Conservation (phyloP, 2,888 invertebrate species). For the Yponomeuta cagnagella region DNA sequence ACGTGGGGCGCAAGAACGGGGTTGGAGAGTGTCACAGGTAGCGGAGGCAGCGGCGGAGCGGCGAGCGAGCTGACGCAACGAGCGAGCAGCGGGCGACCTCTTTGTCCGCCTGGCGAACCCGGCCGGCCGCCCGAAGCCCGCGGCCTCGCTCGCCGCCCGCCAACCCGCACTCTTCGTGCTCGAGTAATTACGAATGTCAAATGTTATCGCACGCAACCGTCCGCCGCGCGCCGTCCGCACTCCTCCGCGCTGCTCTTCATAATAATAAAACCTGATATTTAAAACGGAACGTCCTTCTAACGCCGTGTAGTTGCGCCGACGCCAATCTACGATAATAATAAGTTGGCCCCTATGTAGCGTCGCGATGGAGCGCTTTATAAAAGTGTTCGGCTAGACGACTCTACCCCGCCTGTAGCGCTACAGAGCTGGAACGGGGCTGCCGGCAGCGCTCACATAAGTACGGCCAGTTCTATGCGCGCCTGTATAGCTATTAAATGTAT, state of each 20-base stretch:
- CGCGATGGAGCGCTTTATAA: constrained; percentile 56
- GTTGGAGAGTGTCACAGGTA: neutral
- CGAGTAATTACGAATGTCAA: constrained; percentile 76
- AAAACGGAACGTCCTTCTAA: constrained; percentile 77
- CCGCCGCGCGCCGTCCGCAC: constrained; percentile 64
- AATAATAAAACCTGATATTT: constrained; percentile 77
- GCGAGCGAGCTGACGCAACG: constrained; percentile 25
- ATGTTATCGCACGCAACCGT: constrained; percentile 76
- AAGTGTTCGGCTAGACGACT: constrained; percentile 37
- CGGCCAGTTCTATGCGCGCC: constrained; percentile 77
- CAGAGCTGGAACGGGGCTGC: constrained; percentile 47
- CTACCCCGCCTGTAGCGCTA: constrained; percentile 44
- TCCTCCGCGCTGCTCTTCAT: constrained; percentile 75
- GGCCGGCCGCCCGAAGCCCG: constrained; percentile 37
- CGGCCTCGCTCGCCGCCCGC: constrained; percentile 33
- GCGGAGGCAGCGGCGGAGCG: constrained; percentile 24
- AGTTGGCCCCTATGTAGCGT: constrained; percentile 59
- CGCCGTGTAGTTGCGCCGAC: constrained; percentile 77
- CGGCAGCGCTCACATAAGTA: constrained; percentile 74
- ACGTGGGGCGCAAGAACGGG: neutral
- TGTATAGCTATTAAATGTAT: constrained; percentile 77
- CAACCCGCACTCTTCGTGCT: constrained; percentile 48
- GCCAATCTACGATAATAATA: constrained; percentile 77
- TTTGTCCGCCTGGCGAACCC: constrained; percentile 65
- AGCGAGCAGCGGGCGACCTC: constrained; percentile 68